Percentiles rank a stretch among this genome's conserved stretches.
Evolutionary conservation across 1,140 invertebrate genomes (phyloP).

Genomic region (Drosophila nikananu): DNA sequence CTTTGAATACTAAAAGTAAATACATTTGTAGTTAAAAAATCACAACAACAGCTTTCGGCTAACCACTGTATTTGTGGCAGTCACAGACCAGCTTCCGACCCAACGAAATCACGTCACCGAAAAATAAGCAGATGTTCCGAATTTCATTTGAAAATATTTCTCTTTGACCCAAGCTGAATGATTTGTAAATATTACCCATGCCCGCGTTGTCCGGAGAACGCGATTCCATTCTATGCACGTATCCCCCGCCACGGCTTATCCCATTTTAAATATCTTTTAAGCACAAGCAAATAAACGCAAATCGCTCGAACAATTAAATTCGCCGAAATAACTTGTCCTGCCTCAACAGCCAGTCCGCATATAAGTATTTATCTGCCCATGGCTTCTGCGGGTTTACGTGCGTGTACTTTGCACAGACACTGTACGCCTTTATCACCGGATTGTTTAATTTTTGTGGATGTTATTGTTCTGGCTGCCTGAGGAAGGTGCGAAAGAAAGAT

Average conservation of each 20-base stretch:
- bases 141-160: conserved; percentile 25
- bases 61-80: conserved; percentile 1
- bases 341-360: conserved; percentile 7
- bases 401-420: conserved; percentile 4
- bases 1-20: neutral
- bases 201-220: conserved; percentile 18
- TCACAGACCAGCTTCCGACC: neutral
- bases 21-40: neutral
- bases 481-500: conserved; percentile 70
- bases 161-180: conserved; percentile 10
- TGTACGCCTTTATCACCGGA: conserved; percentile 39
- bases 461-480: conserved; percentile 41
- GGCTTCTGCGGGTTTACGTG: neutral
- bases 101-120: conserved; percentile 4
- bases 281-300: conserved; percentile 63
- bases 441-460: conserved; percentile 60
- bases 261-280: conserved; percentile 64
- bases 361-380: conserved; percentile 18
- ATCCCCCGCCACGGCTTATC: conserved; percentile 7
- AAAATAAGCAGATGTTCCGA: conserved; percentile 11
- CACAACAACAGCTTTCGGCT: neutral
- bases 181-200: conserved; percentile 32
- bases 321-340: conserved; percentile 50
- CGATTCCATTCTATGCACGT: conserved; percentile 2
- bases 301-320: conserved; percentile 65